Evolutionary conservation across 1,140 invertebrate genomes (phyloP), one percentile per base, ranked within the genome.

Genomic region (Sitobion miscanthi): DNA sequence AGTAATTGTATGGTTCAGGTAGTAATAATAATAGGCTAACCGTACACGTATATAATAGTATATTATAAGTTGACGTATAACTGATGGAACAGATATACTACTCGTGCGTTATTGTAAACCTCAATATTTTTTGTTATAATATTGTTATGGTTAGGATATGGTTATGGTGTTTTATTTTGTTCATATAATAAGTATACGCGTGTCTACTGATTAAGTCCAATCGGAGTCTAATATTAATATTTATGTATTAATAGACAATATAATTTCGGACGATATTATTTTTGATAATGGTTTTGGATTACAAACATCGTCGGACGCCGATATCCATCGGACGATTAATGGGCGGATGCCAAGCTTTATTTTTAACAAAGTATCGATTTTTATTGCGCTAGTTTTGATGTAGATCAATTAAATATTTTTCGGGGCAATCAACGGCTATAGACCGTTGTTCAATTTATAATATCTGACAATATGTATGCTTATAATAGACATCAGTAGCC

Each of bases 311-410:
- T 42, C 52, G 5, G 52, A 54, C 5, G 52, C 23, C 52, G 52
- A 54, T 54, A 23, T 54, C 25, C 42, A 45, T n/a, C 4, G 7
- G 25, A 30, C 54, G 62, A 69, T 45, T 69, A 90, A 69, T 62
- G 89, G 89, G 8, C 42, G 25, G 38, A 45, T 38, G 89, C 89
- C 89, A 90, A 25, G 54, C 38, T 90, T 62, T 62, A 62, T 90
- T 90, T 90, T 90, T 62, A 90, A 90, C 57, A 45, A 90, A 90
- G 89, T 62, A 57, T 45, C 8, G 38, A 69, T 90, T 88, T 77
- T 88, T 62, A 35, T 42, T 69, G 57, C 45, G 35, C 88, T 88
- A n/a, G n/a, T n/a, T n/a, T 52, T 20, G 2, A n/a, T 9, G 35
- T 57, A 25, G 52, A 89, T 89, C n/a, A 35, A 89, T 89, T 38